A percentile compares a stretch with the other conserved stretches of the same genome.
phyloP scores from a whole-genome alignment of 2,888 invertebrate species.

The Andrena haemorrhoa region DNA sequence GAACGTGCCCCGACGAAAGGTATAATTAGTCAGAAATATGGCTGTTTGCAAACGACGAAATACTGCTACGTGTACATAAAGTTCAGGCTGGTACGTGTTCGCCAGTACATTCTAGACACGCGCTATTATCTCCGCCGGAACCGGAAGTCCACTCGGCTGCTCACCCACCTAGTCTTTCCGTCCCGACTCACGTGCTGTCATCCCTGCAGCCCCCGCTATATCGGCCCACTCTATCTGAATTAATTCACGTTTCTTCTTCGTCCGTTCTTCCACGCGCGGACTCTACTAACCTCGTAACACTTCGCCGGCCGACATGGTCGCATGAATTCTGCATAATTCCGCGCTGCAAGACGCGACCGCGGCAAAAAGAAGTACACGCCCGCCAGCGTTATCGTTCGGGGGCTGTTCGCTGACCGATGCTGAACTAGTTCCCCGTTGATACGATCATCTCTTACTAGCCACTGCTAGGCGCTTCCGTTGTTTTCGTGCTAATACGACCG shows the following conservation, averaged over 20 bases:
- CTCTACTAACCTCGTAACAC: conserved; percentile 44
- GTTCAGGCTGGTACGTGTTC: conserved; percentile 49
- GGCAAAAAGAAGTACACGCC: not conserved
- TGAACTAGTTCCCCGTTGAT: not conserved
- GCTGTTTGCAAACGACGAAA: conserved; percentile 54
- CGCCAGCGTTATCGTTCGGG: not conserved
- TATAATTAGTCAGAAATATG: conserved; percentile 48
- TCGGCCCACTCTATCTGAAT: conserved; percentile 57
- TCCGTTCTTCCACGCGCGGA: conserved; percentile 14
- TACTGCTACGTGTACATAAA: conserved; percentile 43
- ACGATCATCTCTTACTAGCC: not conserved
- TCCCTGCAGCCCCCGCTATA: conserved; percentile 38
- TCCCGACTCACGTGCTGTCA: conserved; percentile 59
- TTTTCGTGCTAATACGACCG: too few relatives aligned
- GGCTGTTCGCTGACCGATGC: too few relatives aligned
- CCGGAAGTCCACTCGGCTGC: conserved; percentile 83
- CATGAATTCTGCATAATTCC: conserved; percentile 32
- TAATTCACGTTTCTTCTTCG: conserved; percentile 58
- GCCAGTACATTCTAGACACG: conserved; percentile 67
- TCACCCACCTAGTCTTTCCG: conserved; percentile 82
- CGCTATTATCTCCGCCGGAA: conserved; percentile 84
- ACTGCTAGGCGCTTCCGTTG: too few relatives aligned
- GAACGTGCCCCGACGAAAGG: conserved; percentile 14
- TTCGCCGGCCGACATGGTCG: not conserved
- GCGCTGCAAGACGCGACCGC: not conserved